Percentiles rank a stretch among this genome's conserved stretches.
Evolutionary conservation across 2,888 invertebrate species (phyloP).

Genomic region (Netelia melanura): DNA sequence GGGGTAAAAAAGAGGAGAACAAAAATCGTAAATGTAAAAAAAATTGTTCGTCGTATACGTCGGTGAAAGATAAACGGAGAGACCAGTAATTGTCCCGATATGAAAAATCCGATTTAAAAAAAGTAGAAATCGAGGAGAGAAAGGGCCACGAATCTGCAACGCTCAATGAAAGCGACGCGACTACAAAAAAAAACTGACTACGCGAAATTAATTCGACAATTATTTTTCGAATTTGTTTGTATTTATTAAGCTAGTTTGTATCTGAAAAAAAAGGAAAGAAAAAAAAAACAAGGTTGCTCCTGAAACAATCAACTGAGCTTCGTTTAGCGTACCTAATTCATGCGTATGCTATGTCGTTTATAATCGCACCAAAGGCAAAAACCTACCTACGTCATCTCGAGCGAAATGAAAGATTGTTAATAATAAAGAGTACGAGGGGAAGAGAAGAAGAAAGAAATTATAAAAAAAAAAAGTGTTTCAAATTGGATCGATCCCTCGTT

Average conservation of each 20-base stretch:
- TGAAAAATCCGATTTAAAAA: constrained; percentile 4
- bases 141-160: constrained; percentile 26
- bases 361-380: constrained; percentile 50
- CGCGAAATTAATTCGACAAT: constrained; percentile 63
- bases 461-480: constrained; percentile 59
- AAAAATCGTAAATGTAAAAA: constrained; percentile 19
- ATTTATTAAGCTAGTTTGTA: constrained; percentile 60
- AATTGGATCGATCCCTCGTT: constrained; percentile 53
- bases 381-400: constrained; percentile 47
- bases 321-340: constrained; percentile 79
- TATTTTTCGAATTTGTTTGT: constrained; percentile 68
- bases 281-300: constrained; percentile 71
- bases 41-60: constrained; percentile 15
- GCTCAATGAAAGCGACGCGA: constrained; percentile 51
- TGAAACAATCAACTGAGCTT: constrained; percentile 84
- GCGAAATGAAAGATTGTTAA: constrained; percentile 52
- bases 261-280: constrained; percentile 23
- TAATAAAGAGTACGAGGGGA: constrained; percentile 34
- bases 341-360: constrained; percentile 64
- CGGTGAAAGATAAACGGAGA: constrained; percentile 4
- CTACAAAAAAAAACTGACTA: constrained; percentile 37
- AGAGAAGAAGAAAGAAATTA: constrained; percentile 20
- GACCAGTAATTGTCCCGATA: not conserved
- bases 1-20: not conserved
- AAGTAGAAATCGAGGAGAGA: not conserved